Base-by-base conservation (phyloP, 2,797 vertebrate genomes). In the Anguilla anguilla region DNA sequence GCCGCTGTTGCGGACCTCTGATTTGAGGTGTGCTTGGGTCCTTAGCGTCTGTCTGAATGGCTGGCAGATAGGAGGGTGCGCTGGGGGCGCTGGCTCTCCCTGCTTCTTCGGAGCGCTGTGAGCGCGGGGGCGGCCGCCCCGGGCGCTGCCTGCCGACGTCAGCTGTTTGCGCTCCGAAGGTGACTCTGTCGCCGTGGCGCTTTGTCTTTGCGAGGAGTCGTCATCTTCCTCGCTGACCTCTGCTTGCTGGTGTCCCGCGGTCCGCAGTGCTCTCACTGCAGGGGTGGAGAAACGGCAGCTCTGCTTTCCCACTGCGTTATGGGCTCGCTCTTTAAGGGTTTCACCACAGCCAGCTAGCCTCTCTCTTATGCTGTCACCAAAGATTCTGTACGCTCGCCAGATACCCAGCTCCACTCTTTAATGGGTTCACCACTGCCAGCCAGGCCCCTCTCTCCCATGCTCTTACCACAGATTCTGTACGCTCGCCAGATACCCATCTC, bases 171-270 rank as follows among this genome's bases (percentile, higher is more conserved):
- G 72, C 31, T 77, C 31, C 94, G 93, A 95, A 95, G 94, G 95
- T 94, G 94, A 94, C 72, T 43, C 17, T 43, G 35, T 77, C 7
- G 55, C 92, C 90, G 90, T 92, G 94, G 91, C 92, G 91, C 93
- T 91, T 92, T 88, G 90, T 93, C 91, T 94, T 93, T 94, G 92
- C 93, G 92, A 94, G 89, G 83, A 92, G 92, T 92, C 88, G 92
- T 91, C 91, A 88, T 91, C 89, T 88, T 85, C 84, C 91, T 92
- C 89, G 91, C 89, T 93, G 92, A 94, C 91, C 92, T 91, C 89
- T 90, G 87, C 89, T 90, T 84, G 51, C 91, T 90, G 88, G 88
- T 90, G 90, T 84, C 90, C 86, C 88, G 87, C 91, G 86, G 88
- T 81, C 88, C 77, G 85, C 43, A 9, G 86, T 90, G 85, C 87